Percentiles rank a stretch among this genome's conserved stretches.
These are phyloP conservation scores for Neomonachus schauinslandi DNA, from an alignment of 2,113 vertebrate species.

Conservation along the genomic window DNA sequence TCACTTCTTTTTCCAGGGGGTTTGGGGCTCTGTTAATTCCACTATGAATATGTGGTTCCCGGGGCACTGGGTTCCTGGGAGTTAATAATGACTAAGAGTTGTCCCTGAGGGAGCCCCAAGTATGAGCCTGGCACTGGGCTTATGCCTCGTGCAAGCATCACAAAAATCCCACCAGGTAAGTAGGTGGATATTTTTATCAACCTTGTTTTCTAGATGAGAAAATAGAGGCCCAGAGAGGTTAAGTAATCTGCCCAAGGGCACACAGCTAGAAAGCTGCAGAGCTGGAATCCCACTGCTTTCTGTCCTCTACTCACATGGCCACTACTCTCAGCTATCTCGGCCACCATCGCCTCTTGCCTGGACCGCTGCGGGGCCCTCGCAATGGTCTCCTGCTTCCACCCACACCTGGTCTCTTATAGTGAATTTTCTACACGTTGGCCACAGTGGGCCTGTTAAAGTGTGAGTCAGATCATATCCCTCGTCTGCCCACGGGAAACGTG, in stretches of 20 bases:
- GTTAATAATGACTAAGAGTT: not conserved
- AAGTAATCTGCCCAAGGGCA: not conserved
- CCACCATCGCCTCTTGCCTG: not conserved
- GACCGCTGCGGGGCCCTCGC: not conserved
- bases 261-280: not conserved
- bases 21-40: not conserved
- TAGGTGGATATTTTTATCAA: not conserved
- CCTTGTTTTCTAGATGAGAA: not conserved
- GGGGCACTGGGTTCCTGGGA: not conserved
- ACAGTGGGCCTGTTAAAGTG: not conserved
- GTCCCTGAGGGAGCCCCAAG: not conserved
- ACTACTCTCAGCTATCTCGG: too few relatives aligned
- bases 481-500: not conserved
- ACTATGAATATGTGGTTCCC: not conserved
- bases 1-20: not conserved
- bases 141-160: not conserved
- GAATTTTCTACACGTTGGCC: not conserved
- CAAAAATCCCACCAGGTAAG: not conserved
- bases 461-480: not conserved
- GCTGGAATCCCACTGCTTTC: not conserved
- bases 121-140: not conserved
- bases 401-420: not conserved
- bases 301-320: too few relatives aligned
- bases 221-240: constrained; percentile 1
- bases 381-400: not conserved